phyloP scores from a whole-genome alignment of 2,888 invertebrate genomes.

The Hirtodrosophila alboralis region DNA sequence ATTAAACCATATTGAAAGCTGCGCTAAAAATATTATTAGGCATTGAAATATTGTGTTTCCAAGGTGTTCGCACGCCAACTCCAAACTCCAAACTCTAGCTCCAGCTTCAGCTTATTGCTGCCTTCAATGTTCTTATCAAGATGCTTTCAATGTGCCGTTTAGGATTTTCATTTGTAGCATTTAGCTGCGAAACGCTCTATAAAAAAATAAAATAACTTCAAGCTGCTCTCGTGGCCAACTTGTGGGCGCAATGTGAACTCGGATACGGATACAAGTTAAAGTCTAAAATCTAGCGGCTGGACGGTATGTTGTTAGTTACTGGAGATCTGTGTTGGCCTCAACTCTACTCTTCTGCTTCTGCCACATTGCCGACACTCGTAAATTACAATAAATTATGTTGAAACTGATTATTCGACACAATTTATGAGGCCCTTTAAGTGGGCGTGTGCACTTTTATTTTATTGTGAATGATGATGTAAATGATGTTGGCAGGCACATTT shows the following conservation, averaged over 20 bases:
- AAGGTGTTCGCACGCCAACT: conserved; percentile 76
- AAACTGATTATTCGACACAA: conserved; percentile 79
- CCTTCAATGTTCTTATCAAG: conserved; percentile 67
- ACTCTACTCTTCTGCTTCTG: conserved; percentile 41
- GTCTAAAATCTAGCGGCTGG: conserved; percentile 42
- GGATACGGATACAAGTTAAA: conserved; percentile 36
- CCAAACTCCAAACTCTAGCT: conserved; percentile 20
- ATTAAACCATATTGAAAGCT: conserved; percentile 52
- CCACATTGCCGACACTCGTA: conserved; percentile 73
- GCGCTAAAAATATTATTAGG: conserved; percentile 66
- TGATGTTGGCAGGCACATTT: conserved; percentile 70
- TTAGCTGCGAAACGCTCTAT: conserved; percentile 67
- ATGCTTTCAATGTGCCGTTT: conserved; percentile 79
- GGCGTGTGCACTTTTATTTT: conserved; percentile 80
- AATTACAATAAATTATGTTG: conserved; percentile 80
- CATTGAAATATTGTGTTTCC: conserved; percentile 69
- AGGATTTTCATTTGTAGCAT: conserved; percentile 79
- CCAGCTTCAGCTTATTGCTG: conserved; percentile 39
- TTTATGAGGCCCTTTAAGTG: conserved; percentile 79
- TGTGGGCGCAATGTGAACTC: conserved; percentile 67
- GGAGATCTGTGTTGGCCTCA: conserved; percentile 35
- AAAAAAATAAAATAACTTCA: conserved; percentile 39
- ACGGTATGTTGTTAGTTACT: conserved; percentile 45
- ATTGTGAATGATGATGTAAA: conserved; percentile 80
- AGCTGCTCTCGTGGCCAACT: conserved; percentile 34